A percentile compares a stretch with the other conserved stretches of the same genome.
phyloP scores from a whole-genome alignment of 2,888 invertebrate species.

The Lepidonotus clava region DNA sequence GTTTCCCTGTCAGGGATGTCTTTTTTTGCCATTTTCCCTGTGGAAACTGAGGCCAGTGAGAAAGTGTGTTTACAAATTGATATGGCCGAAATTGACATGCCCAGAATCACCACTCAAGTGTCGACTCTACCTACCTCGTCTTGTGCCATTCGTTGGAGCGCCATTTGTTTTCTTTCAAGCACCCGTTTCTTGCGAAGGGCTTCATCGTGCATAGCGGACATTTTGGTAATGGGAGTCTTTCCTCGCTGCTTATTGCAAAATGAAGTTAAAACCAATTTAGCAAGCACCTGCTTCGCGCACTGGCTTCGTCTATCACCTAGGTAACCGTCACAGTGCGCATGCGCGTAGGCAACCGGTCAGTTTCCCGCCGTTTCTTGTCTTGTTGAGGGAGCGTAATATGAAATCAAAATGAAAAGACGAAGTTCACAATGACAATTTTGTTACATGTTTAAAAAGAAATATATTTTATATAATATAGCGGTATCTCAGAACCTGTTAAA shows the following conservation, averaged over 20 bases:
- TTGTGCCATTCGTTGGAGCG: neutral
- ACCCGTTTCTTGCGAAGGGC: constrained; percentile 40
- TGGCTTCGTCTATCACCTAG: constrained; percentile 39
- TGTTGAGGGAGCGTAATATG: no score
- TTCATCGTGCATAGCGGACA: constrained; percentile 50
- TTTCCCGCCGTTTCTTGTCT: constrained; percentile 43
- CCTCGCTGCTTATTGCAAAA: neutral
- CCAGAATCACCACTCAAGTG: no score
- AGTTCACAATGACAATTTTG: no score
- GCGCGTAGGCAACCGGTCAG: neutral
- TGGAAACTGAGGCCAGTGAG: no score
- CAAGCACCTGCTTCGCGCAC: constrained; percentile 16
- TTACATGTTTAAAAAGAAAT: no score
- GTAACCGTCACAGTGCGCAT: constrained; percentile 6
- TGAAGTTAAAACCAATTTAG: neutral
- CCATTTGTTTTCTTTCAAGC: constrained; percentile 43
- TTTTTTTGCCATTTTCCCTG: no score
- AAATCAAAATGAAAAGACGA: no score
- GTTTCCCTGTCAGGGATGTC: no score
- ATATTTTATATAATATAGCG: no score
- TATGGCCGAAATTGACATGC: no score
- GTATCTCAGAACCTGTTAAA: no score
- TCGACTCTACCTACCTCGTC: neutral
- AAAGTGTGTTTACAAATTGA: no score
- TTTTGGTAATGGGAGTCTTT: constrained; percentile 8